Evolutionary conservation across 2,888 invertebrate genomes (phyloP).

Genomic region (Agrochola litura): DNA sequence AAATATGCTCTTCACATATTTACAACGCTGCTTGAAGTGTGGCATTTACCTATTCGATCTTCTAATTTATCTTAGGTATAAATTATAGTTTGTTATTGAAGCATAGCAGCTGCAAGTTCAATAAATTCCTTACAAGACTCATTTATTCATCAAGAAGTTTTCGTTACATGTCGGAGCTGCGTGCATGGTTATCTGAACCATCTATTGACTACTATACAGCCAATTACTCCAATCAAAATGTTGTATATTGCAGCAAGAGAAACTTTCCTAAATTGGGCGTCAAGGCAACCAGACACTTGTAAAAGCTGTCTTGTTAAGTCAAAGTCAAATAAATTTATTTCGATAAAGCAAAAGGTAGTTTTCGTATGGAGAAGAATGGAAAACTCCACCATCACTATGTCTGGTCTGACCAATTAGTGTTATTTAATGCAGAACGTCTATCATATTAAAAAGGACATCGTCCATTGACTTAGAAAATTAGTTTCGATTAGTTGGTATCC

Average conservation of each 20-base stretch:
- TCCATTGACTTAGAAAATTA: slow-evolving; percentile 24
- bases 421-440: neutral
- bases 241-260: neutral
- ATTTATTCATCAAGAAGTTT: slow-evolving; percentile 12
- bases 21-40: neutral
- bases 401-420: neutral
- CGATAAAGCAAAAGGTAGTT: too few relatives aligned
- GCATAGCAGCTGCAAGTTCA: neutral
- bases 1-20: neutral
- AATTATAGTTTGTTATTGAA: neutral
- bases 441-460: slow-evolving; percentile 8
- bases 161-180: neutral
- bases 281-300: neutral
- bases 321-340: too few relatives aligned
- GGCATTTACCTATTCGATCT: neutral
- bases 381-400: too few relatives aligned
- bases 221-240: slow-evolving; percentile 8
- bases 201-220: neutral
- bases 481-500: slow-evolving; percentile 15
- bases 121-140: neutral
- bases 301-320: neutral
- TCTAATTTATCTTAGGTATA: neutral
- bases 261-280: slow-evolving; percentile 1
- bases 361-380: too few relatives aligned
- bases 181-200: neutral